These are phyloP conservation scores for Saxicola maurus DNA, from an alignment of 2,797 vertebrate genomes.

Conservation along the genomic window DNA sequence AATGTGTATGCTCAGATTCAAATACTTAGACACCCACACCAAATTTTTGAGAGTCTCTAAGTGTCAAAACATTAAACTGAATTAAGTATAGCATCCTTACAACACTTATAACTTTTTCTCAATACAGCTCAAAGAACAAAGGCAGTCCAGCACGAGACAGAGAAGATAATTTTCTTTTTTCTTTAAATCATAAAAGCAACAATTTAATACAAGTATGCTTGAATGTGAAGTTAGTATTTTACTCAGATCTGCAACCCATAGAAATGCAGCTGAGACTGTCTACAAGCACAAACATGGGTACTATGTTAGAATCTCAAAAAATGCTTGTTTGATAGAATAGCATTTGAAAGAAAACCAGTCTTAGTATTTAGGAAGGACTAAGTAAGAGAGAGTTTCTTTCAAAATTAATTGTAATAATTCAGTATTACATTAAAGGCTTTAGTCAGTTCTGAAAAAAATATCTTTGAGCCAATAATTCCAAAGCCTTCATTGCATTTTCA, in stretches of 20 bases:
- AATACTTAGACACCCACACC: neutral
- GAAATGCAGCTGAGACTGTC: neutral
- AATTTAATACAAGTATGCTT: neutral
- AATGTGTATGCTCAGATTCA: slow-evolving; percentile 39
- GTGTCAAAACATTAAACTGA: neutral
- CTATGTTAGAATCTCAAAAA: neutral
- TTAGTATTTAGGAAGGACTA: neutral
- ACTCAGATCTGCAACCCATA: neutral
- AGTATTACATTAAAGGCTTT: neutral
- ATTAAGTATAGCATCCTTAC: neutral
- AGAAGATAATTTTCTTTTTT: neutral
- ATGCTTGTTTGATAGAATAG: neutral
- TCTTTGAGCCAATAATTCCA: neutral
- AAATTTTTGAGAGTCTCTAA: neutral
- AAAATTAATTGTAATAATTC: neutral
- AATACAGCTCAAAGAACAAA: slow-evolving; percentile 10
- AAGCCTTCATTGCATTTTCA: neutral
- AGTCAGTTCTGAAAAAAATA: neutral
- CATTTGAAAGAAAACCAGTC: neutral
- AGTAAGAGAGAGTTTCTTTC: neutral
- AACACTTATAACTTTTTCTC: neutral
- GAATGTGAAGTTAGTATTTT: neutral
- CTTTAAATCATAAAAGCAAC: neutral
- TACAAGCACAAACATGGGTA: neutral
- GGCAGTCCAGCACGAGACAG: neutral